phyloP scores from a whole-genome alignment of 2,113 vertebrate genomes.

The Litocranius walleri region DNA sequence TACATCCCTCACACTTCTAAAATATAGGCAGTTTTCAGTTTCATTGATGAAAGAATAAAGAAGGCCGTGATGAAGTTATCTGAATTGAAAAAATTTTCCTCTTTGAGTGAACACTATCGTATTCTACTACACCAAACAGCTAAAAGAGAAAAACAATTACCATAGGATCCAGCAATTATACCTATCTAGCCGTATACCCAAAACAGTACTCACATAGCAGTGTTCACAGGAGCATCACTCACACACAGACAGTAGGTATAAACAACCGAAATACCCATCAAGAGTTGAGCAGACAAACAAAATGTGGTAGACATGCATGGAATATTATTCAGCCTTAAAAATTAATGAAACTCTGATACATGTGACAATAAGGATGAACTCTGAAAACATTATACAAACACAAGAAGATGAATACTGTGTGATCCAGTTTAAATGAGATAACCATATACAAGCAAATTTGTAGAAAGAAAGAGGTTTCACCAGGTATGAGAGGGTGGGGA shows the following conservation, averaged over 20 bases:
- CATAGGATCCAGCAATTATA: neutral
- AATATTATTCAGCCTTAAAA: neutral
- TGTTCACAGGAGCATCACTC: neutral
- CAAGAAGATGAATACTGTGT: neutral
- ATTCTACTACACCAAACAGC: neutral
- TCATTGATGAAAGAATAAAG: neutral
- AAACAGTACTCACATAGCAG: neutral
- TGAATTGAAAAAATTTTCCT: neutral
- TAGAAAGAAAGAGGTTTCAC: neutral
- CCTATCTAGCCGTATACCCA: neutral
- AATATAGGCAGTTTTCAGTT: neutral
- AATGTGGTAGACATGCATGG: neutral
- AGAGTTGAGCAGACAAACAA: neutral
- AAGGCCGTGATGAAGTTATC: neutral
- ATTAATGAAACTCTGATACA: neutral
- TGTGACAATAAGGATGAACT: neutral
- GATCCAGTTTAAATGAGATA: neutral
- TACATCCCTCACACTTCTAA: neutral
- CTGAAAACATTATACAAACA: neutral
- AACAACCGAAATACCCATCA: neutral
- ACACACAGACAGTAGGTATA: neutral
- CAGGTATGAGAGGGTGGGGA: neutral
- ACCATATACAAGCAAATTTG: neutral
- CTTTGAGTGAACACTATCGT: neutral
- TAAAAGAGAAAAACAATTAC: neutral